Evolutionary conservation across 2,797 vertebrate genomes (phyloP).

Genomic region (Aselliscus stoliczkanus): DNA sequence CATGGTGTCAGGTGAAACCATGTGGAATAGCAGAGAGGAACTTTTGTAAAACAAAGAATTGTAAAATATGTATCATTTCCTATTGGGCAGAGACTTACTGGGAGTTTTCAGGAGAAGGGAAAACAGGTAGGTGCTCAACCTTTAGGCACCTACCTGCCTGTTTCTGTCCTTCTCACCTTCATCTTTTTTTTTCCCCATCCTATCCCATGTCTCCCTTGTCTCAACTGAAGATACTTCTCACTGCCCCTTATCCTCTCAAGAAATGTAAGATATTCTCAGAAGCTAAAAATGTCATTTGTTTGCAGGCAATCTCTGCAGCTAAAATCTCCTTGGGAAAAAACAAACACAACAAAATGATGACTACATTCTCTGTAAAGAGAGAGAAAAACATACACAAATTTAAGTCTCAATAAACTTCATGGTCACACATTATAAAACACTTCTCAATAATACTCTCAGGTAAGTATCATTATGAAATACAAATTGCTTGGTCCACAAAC

Average conservation of each 20-base stretch:
- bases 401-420: conserved; percentile 8
- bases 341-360: neutral
- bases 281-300: neutral
- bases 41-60: neutral
- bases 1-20: neutral
- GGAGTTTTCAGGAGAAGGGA: neutral
- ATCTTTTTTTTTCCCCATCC: neutral
- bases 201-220: neutral
- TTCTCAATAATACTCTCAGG: conserved; percentile 1
- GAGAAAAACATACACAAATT: conserved; percentile 28
- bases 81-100: neutral
- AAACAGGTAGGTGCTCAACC: neutral
- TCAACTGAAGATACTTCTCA: neutral
- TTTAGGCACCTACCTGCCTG: neutral
- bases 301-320: neutral
- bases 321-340: neutral
- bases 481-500: neutral
- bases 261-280: neutral
- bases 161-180: neutral
- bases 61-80: neutral
- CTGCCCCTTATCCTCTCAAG: neutral
- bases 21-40: neutral
- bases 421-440: neutral
- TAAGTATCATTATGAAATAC: neutral
- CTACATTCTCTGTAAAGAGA: neutral